Conservation (phyloP, 2,113 vertebrate species). For the Grammomys dolichurus region DNA sequence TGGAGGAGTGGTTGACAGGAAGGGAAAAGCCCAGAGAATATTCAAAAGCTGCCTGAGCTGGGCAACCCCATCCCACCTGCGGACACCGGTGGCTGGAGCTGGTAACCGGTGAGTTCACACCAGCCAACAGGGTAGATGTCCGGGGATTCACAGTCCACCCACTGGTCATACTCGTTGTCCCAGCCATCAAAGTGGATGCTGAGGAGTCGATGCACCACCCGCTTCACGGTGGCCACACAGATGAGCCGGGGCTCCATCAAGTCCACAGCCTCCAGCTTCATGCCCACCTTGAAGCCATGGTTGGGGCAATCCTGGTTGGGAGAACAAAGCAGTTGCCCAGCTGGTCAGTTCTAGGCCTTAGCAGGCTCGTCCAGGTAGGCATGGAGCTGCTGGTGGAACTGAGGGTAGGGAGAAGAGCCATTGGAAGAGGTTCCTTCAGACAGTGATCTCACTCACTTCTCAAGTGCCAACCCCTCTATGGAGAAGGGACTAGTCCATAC, state of each 20-base stretch:
- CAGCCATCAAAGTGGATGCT: constrained; percentile 98
- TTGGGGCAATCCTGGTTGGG: constrained; percentile 90
- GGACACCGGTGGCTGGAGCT: constrained; percentile 94
- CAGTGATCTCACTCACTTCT: constrained; percentile 89
- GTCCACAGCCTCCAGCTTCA: constrained; percentile 98
- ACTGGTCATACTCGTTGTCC: constrained; percentile 98
- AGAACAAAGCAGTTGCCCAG: background rate
- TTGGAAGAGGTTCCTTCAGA: constrained; percentile 90
- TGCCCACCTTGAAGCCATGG: constrained; percentile 92
- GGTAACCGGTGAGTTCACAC: constrained; percentile 96
- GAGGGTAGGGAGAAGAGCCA: constrained; percentile 89
- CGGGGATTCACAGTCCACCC: constrained; percentile 96
- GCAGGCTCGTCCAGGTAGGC: accelerated
- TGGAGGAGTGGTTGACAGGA: background rate
- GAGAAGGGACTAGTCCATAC: constrained; percentile 90
- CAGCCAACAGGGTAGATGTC: constrained; percentile 98
- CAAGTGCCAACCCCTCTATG: constrained; percentile 92
- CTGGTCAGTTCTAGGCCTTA: background rate
- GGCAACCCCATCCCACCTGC: constrained; percentile 84
- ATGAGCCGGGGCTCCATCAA: constrained; percentile 97
- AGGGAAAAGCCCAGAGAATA: background rate
- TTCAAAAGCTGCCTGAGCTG: background rate
- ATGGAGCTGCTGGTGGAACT: constrained; percentile 80
- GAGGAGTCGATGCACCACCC: constrained; percentile 93
- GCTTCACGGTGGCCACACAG: constrained; percentile 95